Conservation (phyloP, 2,113 vertebrate species). For the Pelecanus crispus region DNA sequence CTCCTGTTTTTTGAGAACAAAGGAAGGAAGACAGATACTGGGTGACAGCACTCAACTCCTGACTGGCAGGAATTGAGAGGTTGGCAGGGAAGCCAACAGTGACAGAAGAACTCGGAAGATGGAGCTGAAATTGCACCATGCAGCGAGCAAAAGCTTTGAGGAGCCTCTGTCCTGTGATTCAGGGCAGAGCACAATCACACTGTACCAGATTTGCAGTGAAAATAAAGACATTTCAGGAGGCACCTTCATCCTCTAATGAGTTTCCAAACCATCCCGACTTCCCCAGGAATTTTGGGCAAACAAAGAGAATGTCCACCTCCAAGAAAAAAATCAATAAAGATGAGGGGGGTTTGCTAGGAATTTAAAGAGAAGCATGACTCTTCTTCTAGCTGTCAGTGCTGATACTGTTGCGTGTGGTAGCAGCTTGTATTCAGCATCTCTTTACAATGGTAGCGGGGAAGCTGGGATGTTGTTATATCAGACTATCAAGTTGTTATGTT, state of each 20-base stretch:
- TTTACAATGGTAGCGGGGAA: conserved; percentile 13
- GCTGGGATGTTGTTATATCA: conserved; percentile 54
- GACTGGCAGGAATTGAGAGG: neutral
- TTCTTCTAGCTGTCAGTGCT: neutral
- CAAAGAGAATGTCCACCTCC: neutral
- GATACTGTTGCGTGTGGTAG: neutral
- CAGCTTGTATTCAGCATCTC: neutral
- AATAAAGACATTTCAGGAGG: neutral
- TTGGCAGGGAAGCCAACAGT: neutral
- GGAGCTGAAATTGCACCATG: neutral
- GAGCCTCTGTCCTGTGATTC: neutral
- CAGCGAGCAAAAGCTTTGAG: neutral
- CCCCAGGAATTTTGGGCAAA: neutral
- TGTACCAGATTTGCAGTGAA: neutral
- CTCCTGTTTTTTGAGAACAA: neutral
- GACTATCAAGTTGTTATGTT: conserved; percentile 57
- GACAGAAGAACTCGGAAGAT: neutral
- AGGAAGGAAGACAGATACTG: neutral
- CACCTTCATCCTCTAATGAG: neutral
- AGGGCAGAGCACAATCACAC: neutral
- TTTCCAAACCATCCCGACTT: neutral
- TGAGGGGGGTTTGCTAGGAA: neutral
- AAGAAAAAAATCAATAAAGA: neutral
- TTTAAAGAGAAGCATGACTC: neutral
- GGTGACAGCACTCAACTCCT: neutral